A percentile compares a stretch with the other conserved stretches of the same genome.
These are phyloP conservation scores for Lamprologus sp. DNA, from an alignment of 2,113 vertebrate genomes.

Conservation along the genomic window DNA sequence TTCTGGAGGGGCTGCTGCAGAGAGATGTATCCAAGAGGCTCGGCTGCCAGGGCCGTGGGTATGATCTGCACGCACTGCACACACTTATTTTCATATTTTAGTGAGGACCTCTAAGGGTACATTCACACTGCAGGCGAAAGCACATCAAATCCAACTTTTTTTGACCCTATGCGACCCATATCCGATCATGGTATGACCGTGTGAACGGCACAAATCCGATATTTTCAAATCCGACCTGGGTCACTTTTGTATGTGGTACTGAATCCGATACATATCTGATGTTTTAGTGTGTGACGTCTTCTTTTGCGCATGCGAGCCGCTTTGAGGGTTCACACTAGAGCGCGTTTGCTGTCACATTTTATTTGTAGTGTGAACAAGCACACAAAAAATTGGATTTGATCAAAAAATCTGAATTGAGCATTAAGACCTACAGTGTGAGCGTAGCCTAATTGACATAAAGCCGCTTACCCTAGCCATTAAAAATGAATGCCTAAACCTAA, in stretches of 20 bases:
- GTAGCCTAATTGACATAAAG: neutral
- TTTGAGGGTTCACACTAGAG: neutral
- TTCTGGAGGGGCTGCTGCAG: conserved; percentile 89
- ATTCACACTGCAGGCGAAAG: neutral
- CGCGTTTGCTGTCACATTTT: neutral
- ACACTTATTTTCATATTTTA: neutral
- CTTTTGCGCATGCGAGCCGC: neutral
- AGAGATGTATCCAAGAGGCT: conserved; percentile 86
- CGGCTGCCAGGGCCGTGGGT: conserved; percentile 90
- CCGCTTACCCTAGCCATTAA: neutral
- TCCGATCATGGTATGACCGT: neutral
- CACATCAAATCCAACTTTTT: neutral
- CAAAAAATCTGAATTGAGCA: neutral
- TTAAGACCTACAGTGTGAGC: neutral
- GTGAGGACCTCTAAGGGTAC: neutral
- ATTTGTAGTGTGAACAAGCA: neutral
- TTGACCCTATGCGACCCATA: neutral
- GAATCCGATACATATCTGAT: neutral
- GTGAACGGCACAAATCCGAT: neutral
- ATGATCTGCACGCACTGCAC: conserved; percentile 11
- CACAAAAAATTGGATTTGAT: neutral
- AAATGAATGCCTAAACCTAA: neutral
- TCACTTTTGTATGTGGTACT: neutral
- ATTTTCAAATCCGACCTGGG: neutral
- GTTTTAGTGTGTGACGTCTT: neutral